Evolutionary conservation across 2,888 invertebrate genomes (phyloP).

Genomic region (Torymus texanus): DNA sequence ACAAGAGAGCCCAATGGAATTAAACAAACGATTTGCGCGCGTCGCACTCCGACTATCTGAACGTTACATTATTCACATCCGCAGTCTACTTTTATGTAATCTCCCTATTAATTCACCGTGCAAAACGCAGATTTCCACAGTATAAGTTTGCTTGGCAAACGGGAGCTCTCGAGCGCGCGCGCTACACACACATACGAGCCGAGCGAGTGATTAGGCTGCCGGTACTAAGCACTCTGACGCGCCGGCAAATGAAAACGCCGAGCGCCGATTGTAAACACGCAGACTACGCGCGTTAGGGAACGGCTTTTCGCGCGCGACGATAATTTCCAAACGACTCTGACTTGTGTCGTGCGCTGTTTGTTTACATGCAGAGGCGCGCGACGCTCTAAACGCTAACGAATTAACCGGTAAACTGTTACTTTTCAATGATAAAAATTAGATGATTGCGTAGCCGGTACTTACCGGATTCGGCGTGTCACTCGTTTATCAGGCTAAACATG

Average conservation of each 20-base stretch:
- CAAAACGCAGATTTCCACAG: constrained; percentile 20
- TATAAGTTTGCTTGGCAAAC: neutral
- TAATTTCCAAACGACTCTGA: constrained; percentile 57
- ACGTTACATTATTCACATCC: neutral
- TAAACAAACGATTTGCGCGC: too few species aligned
- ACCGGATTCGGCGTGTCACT: constrained; percentile 62
- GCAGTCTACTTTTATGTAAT: constrained; percentile 31
- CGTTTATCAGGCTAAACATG: constrained; percentile 62
- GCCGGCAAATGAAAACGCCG: neutral
- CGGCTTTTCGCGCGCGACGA: constrained; percentile 53
- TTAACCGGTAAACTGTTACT: neutral
- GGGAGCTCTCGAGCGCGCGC: too few species aligned
- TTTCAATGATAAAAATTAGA: neutral
- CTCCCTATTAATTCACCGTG: constrained; percentile 8
- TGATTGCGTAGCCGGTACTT: constrained; percentile 59
- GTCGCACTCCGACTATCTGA: too few species aligned
- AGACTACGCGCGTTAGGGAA: constrained; percentile 21
- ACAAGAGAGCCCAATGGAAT: too few species aligned
- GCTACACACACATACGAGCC: neutral
- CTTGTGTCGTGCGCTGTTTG: constrained; percentile 64
- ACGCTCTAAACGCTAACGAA: constrained; percentile 44
- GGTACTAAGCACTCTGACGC: too few species aligned
- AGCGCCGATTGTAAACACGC: constrained; percentile 47
- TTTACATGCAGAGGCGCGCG: constrained; percentile 68
- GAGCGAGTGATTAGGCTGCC: too few species aligned